Percentiles rank a stretch among this genome's conserved stretches.
Conservation (phyloP, 2,113 vertebrate species). For the Ptilonorhynchus violaceus region DNA sequence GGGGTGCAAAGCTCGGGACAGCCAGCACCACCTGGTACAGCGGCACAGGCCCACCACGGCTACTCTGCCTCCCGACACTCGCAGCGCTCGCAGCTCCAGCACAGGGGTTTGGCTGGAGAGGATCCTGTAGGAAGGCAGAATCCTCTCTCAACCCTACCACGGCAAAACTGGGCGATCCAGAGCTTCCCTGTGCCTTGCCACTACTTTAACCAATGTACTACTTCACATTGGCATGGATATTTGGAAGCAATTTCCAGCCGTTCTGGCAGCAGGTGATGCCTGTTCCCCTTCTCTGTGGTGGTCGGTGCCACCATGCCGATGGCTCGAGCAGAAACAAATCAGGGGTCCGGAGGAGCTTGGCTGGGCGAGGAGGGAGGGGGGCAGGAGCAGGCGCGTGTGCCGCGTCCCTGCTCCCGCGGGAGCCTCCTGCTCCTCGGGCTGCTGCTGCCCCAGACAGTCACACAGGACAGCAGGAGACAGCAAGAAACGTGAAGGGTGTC, state of each 20-base stretch:
- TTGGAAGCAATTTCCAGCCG: not conserved
- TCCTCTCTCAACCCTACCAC: not conserved
- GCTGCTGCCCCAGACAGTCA: not conserved
- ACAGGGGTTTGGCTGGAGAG: too few species aligned
- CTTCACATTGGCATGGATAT: not conserved
- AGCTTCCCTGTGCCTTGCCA: not conserved
- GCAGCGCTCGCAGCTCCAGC: not conserved
- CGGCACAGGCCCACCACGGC: not conserved
- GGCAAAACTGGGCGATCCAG: not conserved
- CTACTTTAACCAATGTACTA: not conserved
- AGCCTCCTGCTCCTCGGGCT: not conserved
- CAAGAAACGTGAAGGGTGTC: not conserved
- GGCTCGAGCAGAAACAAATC: not conserved
- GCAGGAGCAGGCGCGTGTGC: not conserved
- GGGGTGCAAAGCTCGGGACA: not conserved
- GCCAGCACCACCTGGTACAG: not conserved
- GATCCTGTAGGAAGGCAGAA: not conserved
- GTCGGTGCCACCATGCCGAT: not conserved
- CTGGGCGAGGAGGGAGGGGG: too few species aligned
- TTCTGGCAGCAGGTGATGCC: not conserved
- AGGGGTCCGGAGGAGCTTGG: not conserved
- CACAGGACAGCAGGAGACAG: not conserved
- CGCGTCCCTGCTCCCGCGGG: not conserved
- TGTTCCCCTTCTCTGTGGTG: not conserved
- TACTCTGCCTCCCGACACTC: not conserved